Conservation (phyloP, 2,888 invertebrate genomes). For the Craniophora ligustri region DNA sequence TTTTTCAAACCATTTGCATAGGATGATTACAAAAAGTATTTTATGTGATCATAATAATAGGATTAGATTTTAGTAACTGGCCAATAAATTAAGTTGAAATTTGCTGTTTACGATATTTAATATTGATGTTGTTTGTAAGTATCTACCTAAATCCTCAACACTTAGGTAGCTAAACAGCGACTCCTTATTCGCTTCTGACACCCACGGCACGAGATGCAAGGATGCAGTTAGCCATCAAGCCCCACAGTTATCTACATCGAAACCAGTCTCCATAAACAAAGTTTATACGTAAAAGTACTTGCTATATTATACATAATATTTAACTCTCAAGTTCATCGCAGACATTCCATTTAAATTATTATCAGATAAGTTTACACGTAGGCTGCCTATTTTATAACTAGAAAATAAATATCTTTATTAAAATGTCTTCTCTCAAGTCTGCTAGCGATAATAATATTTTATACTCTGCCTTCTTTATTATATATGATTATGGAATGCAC, state of each 20-base stretch:
- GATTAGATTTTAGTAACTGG: no score
- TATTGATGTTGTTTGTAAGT: no score
- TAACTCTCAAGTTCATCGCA: constrained; percentile 24
- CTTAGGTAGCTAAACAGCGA: no score
- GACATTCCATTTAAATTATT: constrained; percentile 12
- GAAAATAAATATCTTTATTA: constrained; percentile 29
- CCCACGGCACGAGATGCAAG: constrained; percentile 27
- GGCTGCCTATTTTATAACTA: not conserved
- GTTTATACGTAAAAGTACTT: constrained; percentile 18
- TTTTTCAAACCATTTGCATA: no score
- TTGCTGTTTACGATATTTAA: no score
- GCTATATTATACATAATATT: constrained; percentile 36
- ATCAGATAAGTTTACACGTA: constrained; percentile 24
- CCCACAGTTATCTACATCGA: constrained; percentile 24
- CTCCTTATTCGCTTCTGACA: constrained; percentile 4
- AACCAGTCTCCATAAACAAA: constrained; percentile 25
- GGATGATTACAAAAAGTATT: no score
- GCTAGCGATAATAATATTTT: constrained; percentile 22
- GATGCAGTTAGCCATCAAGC: constrained; percentile 25
- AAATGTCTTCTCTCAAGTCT: not conserved
- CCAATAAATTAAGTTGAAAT: no score
- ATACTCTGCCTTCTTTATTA: constrained; percentile 22
- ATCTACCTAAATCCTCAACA: no score
- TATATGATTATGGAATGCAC: no score
- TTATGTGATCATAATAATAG: no score